Conservation (phyloP, 2,888 invertebrate species). For the Tinea pellionella region DNA sequence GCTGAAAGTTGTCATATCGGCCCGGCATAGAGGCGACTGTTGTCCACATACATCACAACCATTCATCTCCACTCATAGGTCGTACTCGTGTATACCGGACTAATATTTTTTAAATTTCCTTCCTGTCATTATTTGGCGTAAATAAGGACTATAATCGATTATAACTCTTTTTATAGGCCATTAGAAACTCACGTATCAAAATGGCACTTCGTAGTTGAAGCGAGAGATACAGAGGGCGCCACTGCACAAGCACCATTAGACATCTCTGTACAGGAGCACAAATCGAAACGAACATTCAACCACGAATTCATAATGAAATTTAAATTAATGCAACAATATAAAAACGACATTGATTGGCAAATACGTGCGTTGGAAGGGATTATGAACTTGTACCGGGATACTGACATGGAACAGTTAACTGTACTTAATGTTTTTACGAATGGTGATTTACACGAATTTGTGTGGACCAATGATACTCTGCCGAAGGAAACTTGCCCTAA, state of each 20-base stretch:
- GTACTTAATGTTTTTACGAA: slow-evolving; percentile 74
- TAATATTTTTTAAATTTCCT: no score
- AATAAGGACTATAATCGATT: no score
- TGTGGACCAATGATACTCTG: slow-evolving; percentile 89
- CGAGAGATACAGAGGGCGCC: slow-evolving; percentile 81
- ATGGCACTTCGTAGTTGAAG: slow-evolving; percentile 84
- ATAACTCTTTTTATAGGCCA: slow-evolving; percentile 73
- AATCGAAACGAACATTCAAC: slow-evolving; percentile 80
- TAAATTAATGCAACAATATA: slow-evolving; percentile 54
- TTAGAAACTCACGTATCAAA: slow-evolving; percentile 84
- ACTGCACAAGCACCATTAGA: slow-evolving; percentile 79
- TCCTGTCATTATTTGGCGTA: no score
- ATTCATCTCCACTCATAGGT: no score
- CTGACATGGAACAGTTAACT: slow-evolving; percentile 75
- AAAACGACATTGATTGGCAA: slow-evolving; percentile 82
- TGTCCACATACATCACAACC: no score
- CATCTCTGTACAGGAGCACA: slow-evolving; percentile 85
- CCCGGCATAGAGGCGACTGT: no score
- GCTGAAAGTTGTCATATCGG: no score
- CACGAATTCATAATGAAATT: slow-evolving; percentile 83
- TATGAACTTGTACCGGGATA: slow-evolving; percentile 68
- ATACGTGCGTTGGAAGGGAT: slow-evolving; percentile 73
- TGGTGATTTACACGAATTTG: slow-evolving; percentile 74
- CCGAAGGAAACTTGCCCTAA: slow-evolving; percentile 83
- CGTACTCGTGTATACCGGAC: no score